Base-by-base conservation (phyloP, 2,797 vertebrate species). In the Eptatretus atami region DNA sequence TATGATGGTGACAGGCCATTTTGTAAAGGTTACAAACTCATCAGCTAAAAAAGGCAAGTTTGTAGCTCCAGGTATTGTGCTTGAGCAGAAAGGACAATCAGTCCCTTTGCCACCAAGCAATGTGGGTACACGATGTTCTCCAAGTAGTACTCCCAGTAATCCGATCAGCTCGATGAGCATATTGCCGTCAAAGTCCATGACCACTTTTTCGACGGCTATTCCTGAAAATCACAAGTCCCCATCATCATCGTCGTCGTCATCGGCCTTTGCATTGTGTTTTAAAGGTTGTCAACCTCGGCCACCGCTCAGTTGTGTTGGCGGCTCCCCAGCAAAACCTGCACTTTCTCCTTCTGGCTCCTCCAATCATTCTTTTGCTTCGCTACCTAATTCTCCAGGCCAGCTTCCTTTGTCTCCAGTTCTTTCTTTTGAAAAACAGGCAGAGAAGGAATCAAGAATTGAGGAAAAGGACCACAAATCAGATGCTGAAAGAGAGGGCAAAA, bases 1-100 rank as follows among this genome's bases (percentile, higher is more conserved):
- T 70, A 98, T 98, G 90, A 98, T 98, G 90, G 87, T 95, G 69
- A 98, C 90, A 0, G 88, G 90, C 68, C 90, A 98, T 73, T 98
- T 98, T 73, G 70, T 95, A 64, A 98, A 98, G 75, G 90, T 98
- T 66, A 98, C 88, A 53, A 93, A 85, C 72, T 86, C 88, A 8
- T 86, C 87, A 65, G 93, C 88, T 67, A 98, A 98, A 77, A 98
- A 95, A 69, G 90, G 90, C 15, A 98, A 98, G 69, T 88, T 90
- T 70, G 74, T 98, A 53, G 83, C 90, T 63, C 77, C 95, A 71
- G 86, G 95, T 72, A 81, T 83, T 1, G 74, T 86, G 44, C 74
- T 85, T 65, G 90, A 95, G 67, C 87, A 94, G 69, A 98, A 98
- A 74, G 81, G 92, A 69, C 90, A 98, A 69, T 93, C 90, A 12